These are phyloP conservation scores for Sycobia sp. DNA, from an alignment of 1,140 invertebrate genomes.

Conservation along the genomic window DNA sequence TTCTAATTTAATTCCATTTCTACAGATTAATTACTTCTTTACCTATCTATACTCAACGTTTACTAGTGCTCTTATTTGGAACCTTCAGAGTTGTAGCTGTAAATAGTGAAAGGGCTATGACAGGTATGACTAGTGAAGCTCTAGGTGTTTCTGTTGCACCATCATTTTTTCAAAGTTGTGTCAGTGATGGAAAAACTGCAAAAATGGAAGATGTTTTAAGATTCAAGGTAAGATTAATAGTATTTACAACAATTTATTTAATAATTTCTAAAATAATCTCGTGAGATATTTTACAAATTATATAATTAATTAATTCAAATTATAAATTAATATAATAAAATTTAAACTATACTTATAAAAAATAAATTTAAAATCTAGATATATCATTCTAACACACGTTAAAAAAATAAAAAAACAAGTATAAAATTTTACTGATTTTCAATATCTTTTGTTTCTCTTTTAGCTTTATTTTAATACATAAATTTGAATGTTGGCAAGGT, in stretches of 20 bases:
- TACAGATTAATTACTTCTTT: conserved; percentile 86
- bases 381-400: too few relatives aligned
- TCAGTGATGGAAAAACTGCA: conserved; percentile 89
- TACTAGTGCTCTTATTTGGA: conserved; percentile 93
- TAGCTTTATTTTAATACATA: too few relatives aligned
- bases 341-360: neutral
- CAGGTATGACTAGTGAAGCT: conserved; percentile 96
- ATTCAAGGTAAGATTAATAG: conserved; percentile 76
- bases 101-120: conserved; percentile 85
- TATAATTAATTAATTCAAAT: too few relatives aligned
- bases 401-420: too few relatives aligned
- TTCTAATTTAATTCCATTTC: too few relatives aligned
- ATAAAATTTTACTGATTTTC: too few relatives aligned
- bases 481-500: too few relatives aligned
- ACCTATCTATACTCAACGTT: conserved; percentile 87
- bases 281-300: too few relatives aligned
- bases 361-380: too few relatives aligned
- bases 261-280: too few relatives aligned
- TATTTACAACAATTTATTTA: neutral
- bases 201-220: conserved; percentile 93
- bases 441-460: too few relatives aligned
- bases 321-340: too few relatives aligned
- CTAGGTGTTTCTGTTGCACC: conserved; percentile 94
- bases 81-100: conserved; percentile 96
- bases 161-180: conserved; percentile 97